Base-by-base conservation (phyloP, 2,113 vertebrate species). In the Pituophis catenifer region DNA sequence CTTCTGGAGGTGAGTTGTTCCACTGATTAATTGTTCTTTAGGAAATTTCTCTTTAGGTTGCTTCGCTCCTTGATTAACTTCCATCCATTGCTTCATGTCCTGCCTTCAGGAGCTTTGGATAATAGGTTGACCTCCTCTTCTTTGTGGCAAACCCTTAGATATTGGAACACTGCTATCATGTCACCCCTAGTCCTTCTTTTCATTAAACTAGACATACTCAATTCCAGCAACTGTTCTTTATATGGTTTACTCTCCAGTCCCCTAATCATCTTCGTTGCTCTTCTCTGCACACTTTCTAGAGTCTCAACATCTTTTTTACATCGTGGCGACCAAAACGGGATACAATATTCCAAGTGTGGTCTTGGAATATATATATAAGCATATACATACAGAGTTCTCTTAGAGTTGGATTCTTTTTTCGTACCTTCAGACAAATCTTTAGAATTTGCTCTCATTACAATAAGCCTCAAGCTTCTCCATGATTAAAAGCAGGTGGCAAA, bases 401-500 rank as follows among this genome's bases (percentile, higher is more conserved):
- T 0, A 3, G 0, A 91, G 90, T 87, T 33, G 19, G 29, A 87
- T 88, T 91, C 92, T 52, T 65, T 13, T 0, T 75, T 33, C 10
- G n/a, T 58, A 33, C 59, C 91, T 58, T 95, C 88, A 86, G 93
- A 19, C 38, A 53, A 1, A 75, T 8, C 53, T 13, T 0, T 54
- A 21, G 0, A 1, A 17, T 0, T 0, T 15, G 8, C 23, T 52
- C 26, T 88, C 81, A 29, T 38, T 81, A 88, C 21, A 90, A 86
- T 92, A 87, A 94, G 54, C 94, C 62, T 53, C 62, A 90, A 26
- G 15, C 44, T 90, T 93, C 91, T 7, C 17, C 0, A 0, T 38
- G 58, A 92, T 58, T 54, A 93, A 91, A 93, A 92, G 58, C 92
- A 90, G 53, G 89, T 91, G 92, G 92, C 58, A 91, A 90, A 91